Conservation (phyloP, 2,797 vertebrate genomes). For the Amphiprion clarkii region DNA sequence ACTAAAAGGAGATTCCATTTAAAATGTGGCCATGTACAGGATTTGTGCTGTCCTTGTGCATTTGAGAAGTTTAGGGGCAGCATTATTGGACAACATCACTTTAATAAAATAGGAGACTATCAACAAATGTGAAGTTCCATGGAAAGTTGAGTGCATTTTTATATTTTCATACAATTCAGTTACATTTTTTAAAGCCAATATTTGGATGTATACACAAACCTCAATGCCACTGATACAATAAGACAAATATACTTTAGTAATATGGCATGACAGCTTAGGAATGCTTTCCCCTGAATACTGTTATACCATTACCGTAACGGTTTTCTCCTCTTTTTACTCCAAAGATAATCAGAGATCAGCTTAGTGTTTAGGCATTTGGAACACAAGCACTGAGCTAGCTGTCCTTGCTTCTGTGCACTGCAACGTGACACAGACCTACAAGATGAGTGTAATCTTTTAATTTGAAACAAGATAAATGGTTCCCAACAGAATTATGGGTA, state of each 20-base stretch:
- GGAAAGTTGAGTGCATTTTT: neutral
- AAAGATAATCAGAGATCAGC: neutral
- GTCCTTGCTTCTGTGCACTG: constrained; percentile 30
- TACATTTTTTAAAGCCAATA: too few species aligned
- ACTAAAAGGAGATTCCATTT: constrained; percentile 14
- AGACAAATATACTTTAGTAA: neutral
- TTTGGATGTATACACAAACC: neutral
- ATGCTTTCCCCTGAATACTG: neutral
- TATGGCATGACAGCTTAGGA: neutral
- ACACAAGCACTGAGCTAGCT: constrained; percentile 41
- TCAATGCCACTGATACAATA: neutral
- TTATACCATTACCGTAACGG: neutral
- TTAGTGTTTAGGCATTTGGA: constrained; percentile 15
- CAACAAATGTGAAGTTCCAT: neutral
- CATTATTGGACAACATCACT: neutral
- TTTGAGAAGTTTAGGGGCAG: neutral
- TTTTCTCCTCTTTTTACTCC: neutral
- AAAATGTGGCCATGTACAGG: constrained; percentile 6
- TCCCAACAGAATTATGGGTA: constrained; percentile 49
- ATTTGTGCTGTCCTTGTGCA: neutral
- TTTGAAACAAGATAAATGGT: constrained; percentile 53
- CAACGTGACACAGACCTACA: constrained; percentile 60
- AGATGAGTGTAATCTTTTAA: constrained; percentile 54
- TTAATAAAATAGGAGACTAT: neutral
- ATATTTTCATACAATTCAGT: neutral